phyloP scores from a whole-genome alignment of 2,113 vertebrate species.

The Lontra canadensis region DNA sequence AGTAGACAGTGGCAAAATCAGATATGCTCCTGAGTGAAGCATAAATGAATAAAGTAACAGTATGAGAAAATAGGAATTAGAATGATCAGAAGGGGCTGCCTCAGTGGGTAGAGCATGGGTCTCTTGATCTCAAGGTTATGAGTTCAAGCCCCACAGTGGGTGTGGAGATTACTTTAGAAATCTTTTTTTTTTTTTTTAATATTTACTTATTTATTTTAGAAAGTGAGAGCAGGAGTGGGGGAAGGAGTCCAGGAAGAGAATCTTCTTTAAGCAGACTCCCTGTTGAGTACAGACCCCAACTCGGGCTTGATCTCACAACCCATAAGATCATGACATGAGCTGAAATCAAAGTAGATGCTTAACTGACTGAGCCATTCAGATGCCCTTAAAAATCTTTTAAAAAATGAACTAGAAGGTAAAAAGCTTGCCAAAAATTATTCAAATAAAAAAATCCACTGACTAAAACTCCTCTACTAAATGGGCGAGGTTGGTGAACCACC shows the following conservation, averaged over 20 bases:
- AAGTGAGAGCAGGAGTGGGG: not conserved
- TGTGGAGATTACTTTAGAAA: not conserved
- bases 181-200: not conserved
- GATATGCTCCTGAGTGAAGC: not conserved
- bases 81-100: not conserved
- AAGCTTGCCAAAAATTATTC: not conserved
- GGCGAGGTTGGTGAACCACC: not conserved
- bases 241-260: not conserved
- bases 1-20: not conserved
- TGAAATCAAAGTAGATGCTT: not conserved
- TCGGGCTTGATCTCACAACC: not conserved
- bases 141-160: not conserved
- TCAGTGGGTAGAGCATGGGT: not conserved
- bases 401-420: not conserved
- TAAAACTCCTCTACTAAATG: not conserved
- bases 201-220: not conserved
- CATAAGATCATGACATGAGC: not conserved
- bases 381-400: not conserved
- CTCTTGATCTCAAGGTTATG: not conserved
- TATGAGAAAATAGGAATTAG: not conserved
- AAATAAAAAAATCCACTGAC: not conserved
- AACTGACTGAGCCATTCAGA: not conserved
- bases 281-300: not conserved
- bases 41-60: not conserved
- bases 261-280: not conserved